A percentile compares a stretch with the other conserved stretches of the same genome.
phyloP scores from a whole-genome alignment of 1,140 invertebrate species.

The Drosophila mayri region DNA sequence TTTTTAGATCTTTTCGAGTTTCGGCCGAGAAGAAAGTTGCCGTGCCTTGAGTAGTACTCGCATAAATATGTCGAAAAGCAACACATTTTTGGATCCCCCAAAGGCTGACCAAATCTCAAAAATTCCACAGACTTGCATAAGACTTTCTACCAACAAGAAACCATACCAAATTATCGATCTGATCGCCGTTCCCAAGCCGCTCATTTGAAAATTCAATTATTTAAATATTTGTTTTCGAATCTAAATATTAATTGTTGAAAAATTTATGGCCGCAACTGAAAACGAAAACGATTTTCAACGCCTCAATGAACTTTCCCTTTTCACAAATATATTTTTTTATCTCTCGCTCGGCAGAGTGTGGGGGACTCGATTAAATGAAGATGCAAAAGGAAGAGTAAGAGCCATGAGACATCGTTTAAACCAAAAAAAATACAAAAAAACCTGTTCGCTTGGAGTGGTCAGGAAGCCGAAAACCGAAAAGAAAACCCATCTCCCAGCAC shows the following conservation, averaged over 20 bases:
- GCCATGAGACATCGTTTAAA: conserved; percentile 71
- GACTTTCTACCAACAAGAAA: conserved; percentile 29
- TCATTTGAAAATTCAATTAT: conserved; percentile 72
- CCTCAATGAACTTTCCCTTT: conserved; percentile 81
- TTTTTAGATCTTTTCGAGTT: conserved; percentile 43
- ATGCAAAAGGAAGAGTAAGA: conserved; percentile 77
- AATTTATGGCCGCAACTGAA: conserved; percentile 47
- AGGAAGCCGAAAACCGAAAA: conserved; percentile 34
- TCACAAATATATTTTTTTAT: conserved; percentile 54
- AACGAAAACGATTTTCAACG: conserved; percentile 55
- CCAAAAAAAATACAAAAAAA: conserved; percentile 61
- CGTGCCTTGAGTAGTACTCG: conserved; percentile 17
- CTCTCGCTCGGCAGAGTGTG: conserved; percentile 16
- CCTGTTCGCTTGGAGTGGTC: conserved; percentile 66
- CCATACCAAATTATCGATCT: neutral
- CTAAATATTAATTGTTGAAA: conserved; percentile 70
- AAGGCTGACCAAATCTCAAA: conserved; percentile 1
- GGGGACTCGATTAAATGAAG: conserved; percentile 68
- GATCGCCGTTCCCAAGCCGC: conserved; percentile 5
- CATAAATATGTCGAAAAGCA: conserved; percentile 27
- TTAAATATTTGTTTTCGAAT: conserved; percentile 69
- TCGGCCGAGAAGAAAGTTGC: conserved; percentile 65
- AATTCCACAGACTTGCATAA: conserved; percentile 61
- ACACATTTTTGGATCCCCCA: conserved; percentile 3
- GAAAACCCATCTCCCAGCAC: conserved; percentile 11